A percentile compares a stretch with the other conserved stretches of the same genome.
These are phyloP conservation scores for Apostichopus californicus DNA, from an alignment of 35 echinoderm and acorn worm species.

Conservation along the genomic window DNA sequence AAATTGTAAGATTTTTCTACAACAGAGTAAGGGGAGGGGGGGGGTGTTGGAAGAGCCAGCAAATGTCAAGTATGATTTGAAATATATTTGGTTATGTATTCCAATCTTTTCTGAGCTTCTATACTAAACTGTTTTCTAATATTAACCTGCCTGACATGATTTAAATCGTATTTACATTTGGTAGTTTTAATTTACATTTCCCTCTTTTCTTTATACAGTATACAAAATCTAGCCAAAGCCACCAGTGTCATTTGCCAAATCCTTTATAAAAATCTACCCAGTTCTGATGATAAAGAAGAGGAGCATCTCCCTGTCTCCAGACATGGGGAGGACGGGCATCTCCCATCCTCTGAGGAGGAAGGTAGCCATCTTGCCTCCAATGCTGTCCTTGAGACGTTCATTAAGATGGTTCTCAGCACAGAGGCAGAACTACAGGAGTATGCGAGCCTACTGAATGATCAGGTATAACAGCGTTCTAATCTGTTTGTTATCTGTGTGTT, in stretches of 20 bases:
- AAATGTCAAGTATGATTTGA: too few species aligned
- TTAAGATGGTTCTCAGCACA: constrained; percentile 1
- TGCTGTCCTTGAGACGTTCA: constrained; percentile 17
- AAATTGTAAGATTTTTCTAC: neutral
- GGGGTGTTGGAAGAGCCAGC: neutral
- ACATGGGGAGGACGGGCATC: neutral
- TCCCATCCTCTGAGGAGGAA: neutral
- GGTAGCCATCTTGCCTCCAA: neutral
- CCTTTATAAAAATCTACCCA: constrained; percentile 15
- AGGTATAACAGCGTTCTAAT: neutral
- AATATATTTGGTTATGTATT: too few species aligned
- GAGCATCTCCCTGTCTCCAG: neutral
- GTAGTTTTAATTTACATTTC: neutral
- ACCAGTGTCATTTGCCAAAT: constrained; percentile 32
- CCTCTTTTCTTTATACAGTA: neutral
- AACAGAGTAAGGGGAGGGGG: neutral
- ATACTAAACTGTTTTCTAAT: too few species aligned
- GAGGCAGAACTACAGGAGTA: constrained; percentile 3
- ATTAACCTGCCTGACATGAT: too few species aligned
- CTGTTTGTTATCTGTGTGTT: neutral
- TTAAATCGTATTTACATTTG: too few species aligned
- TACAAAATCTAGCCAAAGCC: constrained; percentile 20
- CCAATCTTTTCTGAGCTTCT: too few species aligned
- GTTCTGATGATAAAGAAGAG: neutral
- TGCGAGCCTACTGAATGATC: constrained; percentile 23